Conservation (phyloP, 64 coral and sea anemone species). For the Dendronephthya gigantea region DNA sequence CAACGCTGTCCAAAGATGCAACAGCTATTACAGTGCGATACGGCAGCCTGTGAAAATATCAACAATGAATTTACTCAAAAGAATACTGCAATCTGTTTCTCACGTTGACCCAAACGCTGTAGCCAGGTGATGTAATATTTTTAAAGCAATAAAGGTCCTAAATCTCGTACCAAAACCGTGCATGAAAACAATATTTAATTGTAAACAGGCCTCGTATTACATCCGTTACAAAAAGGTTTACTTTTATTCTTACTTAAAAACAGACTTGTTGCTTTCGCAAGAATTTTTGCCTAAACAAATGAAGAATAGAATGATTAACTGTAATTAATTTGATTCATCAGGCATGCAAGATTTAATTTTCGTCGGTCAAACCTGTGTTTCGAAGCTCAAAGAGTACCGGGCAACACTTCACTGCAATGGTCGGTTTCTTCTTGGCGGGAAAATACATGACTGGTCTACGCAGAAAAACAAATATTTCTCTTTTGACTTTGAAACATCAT, state of each 20-base stretch:
- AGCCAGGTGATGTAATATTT: too few species aligned
- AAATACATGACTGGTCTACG: constrained; percentile 74
- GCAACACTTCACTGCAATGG: constrained; percentile 79
- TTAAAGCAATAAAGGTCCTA: not conserved
- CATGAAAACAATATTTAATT: too few species aligned
- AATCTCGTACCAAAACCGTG: not conserved
- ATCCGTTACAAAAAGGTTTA: not conserved
- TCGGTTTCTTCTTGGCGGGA: constrained; percentile 77
- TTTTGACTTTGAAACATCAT: too few species aligned
- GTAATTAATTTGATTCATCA: not conserved
- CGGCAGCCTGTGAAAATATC: constrained; percentile 46
- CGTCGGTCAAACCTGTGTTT: constrained; percentile 33
- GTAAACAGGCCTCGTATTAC: too few species aligned
- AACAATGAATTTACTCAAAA: not conserved
- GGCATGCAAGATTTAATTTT: too few species aligned
- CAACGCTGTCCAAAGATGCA: constrained; percentile 71
- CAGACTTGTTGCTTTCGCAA: constrained; percentile 6
- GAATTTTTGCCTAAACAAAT: not conserved
- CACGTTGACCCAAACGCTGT: too few species aligned
- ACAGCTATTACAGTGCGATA: constrained; percentile 93
- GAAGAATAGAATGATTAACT: not conserved
- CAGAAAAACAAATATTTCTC: not conserved
- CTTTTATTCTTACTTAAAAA: constrained; percentile 40
- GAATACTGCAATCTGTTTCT: too few species aligned
- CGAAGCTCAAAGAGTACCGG: constrained; percentile 70